phyloP scores from a whole-genome alignment of 1,140 invertebrate genomes.

The Camponotus pennsylvanicus region DNA sequence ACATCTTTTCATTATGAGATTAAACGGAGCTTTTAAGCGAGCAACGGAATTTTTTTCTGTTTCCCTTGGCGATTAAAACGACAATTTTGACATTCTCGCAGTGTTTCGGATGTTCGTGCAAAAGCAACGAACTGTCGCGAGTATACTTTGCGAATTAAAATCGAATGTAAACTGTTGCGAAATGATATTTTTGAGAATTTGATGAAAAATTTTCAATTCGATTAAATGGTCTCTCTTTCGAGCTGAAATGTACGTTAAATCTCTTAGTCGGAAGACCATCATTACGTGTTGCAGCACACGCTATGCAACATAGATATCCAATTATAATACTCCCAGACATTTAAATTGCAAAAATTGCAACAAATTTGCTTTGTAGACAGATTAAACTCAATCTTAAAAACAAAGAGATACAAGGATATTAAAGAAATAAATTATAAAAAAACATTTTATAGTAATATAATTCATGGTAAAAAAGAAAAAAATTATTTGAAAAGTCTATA shows the following conservation, averaged over 20 bases:
- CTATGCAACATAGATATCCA: neutral
- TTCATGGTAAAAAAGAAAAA: neutral
- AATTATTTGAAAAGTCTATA: neutral
- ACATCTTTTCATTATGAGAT: slow-evolving; percentile 39
- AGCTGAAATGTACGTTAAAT: neutral
- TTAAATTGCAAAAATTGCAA: neutral
- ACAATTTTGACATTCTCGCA: neutral
- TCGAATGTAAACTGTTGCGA: neutral
- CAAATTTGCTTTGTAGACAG: neutral
- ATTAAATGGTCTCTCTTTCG: neutral
- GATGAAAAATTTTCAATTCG: neutral
- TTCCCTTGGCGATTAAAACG: neutral
- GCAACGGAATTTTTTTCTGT: slow-evolving; percentile 25
- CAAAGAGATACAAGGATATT: neutral
- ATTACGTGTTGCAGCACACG: neutral
- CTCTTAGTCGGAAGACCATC: neutral
- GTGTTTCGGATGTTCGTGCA: neutral
- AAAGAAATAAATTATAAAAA: neutral
- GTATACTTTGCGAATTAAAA: neutral
- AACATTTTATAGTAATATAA: neutral
- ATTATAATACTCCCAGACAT: neutral
- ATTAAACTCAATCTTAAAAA: neutral
- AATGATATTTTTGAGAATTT: neutral
- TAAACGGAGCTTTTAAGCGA: slow-evolving; percentile 31
- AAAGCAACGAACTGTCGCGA: neutral